Conservation (phyloP, 2,113 vertebrate genomes). For the Lipotes vexillifer region DNA sequence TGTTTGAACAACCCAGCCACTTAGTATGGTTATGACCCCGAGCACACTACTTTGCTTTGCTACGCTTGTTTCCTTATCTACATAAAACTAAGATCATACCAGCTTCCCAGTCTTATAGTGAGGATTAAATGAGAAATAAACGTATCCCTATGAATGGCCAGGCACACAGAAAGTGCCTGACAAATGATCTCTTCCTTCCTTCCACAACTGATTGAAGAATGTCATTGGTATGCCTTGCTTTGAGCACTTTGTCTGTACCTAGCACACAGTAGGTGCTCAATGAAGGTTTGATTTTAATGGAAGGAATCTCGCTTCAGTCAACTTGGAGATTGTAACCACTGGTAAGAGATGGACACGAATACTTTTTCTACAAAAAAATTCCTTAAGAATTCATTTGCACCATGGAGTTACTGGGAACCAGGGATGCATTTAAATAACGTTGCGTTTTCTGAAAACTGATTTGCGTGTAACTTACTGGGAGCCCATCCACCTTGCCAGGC, state of each 20-base stretch:
- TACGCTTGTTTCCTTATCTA: background rate
- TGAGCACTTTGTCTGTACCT: background rate
- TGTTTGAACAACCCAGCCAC: background rate
- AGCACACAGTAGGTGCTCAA: background rate
- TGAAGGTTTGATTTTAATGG: background rate
- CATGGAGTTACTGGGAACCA: background rate
- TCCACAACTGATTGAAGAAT: background rate
- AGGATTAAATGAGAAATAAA: background rate
- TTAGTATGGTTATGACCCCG: background rate
- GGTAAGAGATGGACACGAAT: background rate
- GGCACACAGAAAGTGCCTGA: background rate
- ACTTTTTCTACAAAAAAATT: background rate
- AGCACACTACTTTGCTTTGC: background rate
- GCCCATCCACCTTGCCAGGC: background rate
- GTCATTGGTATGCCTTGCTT: background rate
- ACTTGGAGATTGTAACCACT: background rate
- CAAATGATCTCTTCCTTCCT: background rate
- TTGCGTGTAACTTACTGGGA: background rate
- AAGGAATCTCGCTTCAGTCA: background rate
- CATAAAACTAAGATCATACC: background rate
- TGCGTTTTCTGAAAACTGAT: conserved; percentile 3
- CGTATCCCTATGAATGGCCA: background rate
- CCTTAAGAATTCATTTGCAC: background rate
- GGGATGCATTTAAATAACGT: background rate
- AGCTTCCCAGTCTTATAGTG: background rate